Percentiles rank a stretch among this genome's conserved stretches.
phyloP scores from a whole-genome alignment of 1,140 invertebrate genomes.

The Platyura marginata region DNA sequence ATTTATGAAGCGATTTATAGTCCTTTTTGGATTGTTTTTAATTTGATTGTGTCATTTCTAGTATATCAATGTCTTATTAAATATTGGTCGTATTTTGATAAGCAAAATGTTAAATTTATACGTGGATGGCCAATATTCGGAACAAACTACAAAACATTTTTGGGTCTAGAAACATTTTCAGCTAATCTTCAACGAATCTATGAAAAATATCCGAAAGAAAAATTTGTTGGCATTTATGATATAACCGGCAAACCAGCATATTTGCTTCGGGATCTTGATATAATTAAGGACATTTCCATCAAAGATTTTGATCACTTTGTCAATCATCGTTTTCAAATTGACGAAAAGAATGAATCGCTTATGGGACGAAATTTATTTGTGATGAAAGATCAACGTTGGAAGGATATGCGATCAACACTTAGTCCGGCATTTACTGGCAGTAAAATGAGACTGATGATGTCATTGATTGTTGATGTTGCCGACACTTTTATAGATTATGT shows the following conservation, averaged over 20 bases:
- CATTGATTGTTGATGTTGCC: conserved; percentile 24
- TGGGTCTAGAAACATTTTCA: neutral
- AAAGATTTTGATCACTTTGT: no score
- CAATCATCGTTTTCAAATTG: no score
- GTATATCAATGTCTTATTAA: no score
- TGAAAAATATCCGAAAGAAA: conserved; percentile 4
- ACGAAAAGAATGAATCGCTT: conserved; percentile 29
- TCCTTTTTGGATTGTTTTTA: no score
- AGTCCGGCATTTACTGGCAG: no score
- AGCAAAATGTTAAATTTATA: neutral
- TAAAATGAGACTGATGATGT: conserved; percentile 31
- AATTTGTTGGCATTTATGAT: conserved; percentile 27
- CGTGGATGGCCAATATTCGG: neutral
- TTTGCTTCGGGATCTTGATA: conserved; percentile 31
- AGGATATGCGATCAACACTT: no score
- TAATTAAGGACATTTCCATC: conserved; percentile 32
- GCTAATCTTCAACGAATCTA: neutral
- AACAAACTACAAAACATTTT: neutral
- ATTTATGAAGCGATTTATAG: no score
- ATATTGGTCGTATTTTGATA: no score
- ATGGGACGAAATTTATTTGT: neutral
- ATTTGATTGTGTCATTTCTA: no score
- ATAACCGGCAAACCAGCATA: conserved; percentile 23
- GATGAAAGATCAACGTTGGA: conserved; percentile 31
- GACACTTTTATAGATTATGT: conserved; percentile 11